Evolutionary conservation across 2,113 vertebrate species (phyloP).

Genomic region (Chlamydotis undulata): DNA sequence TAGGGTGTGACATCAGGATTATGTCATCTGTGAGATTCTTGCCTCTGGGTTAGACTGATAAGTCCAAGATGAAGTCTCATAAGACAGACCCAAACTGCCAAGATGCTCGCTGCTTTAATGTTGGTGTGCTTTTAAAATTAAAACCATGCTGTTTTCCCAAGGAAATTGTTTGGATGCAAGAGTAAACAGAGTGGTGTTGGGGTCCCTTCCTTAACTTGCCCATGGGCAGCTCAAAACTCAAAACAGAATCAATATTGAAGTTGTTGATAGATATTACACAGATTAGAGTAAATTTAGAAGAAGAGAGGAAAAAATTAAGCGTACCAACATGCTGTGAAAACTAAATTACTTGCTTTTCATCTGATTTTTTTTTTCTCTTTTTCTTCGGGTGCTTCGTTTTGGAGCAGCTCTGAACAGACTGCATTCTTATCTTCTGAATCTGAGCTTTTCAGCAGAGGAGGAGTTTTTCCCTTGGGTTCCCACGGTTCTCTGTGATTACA

Average conservation of each 20-base stretch:
- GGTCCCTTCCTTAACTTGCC: neutral
- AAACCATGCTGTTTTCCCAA: neutral
- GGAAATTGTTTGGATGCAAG: neutral
- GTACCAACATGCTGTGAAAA: neutral
- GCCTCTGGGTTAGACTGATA: neutral
- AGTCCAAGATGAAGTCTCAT: slow-evolving; percentile 10
- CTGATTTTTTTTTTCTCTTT: neutral
- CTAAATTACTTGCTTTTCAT: neutral
- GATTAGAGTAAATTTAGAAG: neutral
- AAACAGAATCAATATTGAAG: neutral
- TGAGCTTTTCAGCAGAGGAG: neutral
- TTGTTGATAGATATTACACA: neutral
- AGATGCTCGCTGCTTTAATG: neutral
- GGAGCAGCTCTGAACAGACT: neutral
- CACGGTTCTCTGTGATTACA: slow-evolving; percentile 10
- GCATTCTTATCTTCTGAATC: slow-evolving; percentile 27
- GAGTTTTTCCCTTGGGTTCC: slow-evolving; percentile 44
- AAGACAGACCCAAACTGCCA: neutral
- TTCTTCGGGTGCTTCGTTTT: neutral
- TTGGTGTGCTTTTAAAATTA: neutral
- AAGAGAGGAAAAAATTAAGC: neutral
- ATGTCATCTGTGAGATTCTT: neutral
- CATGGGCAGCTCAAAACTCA: neutral
- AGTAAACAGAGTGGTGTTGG: neutral
- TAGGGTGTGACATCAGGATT: slow-evolving; percentile 41